These are phyloP conservation scores for Dicycla oo DNA, from an alignment of 2,888 invertebrate genomes.

Conservation along the genomic window DNA sequence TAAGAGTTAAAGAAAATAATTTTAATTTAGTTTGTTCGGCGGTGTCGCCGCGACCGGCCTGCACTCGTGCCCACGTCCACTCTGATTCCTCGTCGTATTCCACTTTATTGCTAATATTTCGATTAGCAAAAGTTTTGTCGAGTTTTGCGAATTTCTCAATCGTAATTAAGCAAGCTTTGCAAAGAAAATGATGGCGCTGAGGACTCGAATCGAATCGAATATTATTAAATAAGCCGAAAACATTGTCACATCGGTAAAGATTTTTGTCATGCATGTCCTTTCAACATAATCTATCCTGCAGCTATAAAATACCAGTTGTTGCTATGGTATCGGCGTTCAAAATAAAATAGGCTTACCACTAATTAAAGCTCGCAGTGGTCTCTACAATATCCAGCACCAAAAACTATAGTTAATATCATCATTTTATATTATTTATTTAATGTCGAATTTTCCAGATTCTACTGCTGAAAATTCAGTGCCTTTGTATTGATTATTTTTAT, in stretches of 20 bases:
- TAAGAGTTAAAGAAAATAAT: slow-evolving; percentile 67
- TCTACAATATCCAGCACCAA: slow-evolving; percentile 23
- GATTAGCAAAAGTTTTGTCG: slow-evolving; percentile 9
- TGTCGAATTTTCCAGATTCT: slow-evolving; percentile 11
- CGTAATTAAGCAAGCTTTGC: slow-evolving; percentile 27
- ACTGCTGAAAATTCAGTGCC: slow-evolving; percentile 9
- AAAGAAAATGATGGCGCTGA: slow-evolving; percentile 26
- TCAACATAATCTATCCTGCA: background rate
- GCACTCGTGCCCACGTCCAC: slow-evolving; percentile 3
- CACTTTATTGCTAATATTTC: slow-evolving; percentile 14
- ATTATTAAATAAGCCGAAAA: slow-evolving; percentile 1
- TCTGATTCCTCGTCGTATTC: slow-evolving; percentile 17
- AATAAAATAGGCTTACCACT: slow-evolving; percentile 40
- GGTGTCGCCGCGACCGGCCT: slow-evolving; percentile 38
- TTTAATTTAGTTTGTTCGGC: slow-evolving; percentile 61
- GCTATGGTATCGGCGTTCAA: slow-evolving; percentile 7
- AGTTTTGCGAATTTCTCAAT: slow-evolving; percentile 34
- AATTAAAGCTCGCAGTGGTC: slow-evolving; percentile 44
- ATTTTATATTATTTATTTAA: too few relatives aligned
- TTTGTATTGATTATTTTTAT: slow-evolving; percentile 40
- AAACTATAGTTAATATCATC: too few relatives aligned
- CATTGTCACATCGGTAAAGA: background rate
- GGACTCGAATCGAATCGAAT: slow-evolving; percentile 1
- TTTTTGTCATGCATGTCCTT: background rate
- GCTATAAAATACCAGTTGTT: slow-evolving; percentile 5